Evolutionary conservation across 2,888 invertebrate species (phyloP).

Genomic region (Acrobeloides nanus): DNA sequence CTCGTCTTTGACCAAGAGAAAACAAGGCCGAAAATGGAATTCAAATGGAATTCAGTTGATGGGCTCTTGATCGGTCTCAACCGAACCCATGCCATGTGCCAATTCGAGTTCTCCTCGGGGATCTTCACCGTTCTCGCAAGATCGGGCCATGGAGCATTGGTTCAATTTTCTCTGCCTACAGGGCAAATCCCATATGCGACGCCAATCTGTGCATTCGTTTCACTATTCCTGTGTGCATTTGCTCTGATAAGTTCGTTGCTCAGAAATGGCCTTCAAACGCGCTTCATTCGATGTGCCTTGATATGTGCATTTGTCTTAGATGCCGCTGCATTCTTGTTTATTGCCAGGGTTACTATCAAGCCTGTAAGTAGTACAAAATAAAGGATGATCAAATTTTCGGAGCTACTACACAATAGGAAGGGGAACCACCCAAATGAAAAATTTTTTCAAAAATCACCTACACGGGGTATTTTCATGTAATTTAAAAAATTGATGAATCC

Average conservation of each 20-base stretch:
- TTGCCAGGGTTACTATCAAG: constrained; percentile 35
- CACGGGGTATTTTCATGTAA: too few relatives aligned
- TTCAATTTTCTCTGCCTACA: constrained; percentile 16
- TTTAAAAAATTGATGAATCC: too few relatives aligned
- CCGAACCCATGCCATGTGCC: constrained; percentile 42
- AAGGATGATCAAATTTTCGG: too few relatives aligned
- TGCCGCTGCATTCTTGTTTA: constrained; percentile 31
- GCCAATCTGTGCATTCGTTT: constrained; percentile 31
- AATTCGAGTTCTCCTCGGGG: constrained; percentile 27
- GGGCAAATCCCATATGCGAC: constrained; percentile 24
- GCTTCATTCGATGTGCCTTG: constrained; percentile 25
- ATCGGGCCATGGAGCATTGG: constrained; percentile 18
- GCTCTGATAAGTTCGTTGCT: constrained; percentile 31
- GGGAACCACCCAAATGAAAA: too few relatives aligned
- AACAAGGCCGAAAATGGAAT: neutral
- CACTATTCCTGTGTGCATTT: constrained; percentile 34
- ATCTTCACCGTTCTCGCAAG: constrained; percentile 37
- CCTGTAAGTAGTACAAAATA: too few relatives aligned
- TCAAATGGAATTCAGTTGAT: constrained; percentile 29
- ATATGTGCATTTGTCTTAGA: constrained; percentile 37
- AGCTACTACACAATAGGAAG: too few relatives aligned
- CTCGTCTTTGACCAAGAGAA: neutral
- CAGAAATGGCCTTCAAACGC: constrained; percentile 19
- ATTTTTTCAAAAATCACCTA: too few relatives aligned
- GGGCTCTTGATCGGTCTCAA: constrained; percentile 38